phyloP scores from a whole-genome alignment of 2,888 invertebrate genomes.

The Diaperis boleti region DNA sequence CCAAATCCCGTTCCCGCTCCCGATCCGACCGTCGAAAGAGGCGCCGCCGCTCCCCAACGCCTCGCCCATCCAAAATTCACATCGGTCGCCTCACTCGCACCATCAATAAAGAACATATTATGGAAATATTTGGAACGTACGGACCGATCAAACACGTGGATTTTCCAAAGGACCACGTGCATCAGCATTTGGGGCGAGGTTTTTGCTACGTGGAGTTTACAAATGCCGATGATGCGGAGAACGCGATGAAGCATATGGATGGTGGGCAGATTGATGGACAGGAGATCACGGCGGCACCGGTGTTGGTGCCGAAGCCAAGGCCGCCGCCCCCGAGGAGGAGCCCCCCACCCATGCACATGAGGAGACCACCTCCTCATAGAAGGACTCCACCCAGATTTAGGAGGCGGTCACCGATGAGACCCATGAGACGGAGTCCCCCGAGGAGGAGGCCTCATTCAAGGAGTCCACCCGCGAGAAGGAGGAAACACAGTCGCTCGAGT shows the following conservation, averaged over 20 bases:
- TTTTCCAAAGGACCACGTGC: conserved; percentile 88
- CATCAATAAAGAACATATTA: conserved; percentile 89
- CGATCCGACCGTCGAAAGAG: conserved; percentile 75
- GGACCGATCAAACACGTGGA: conserved; percentile 90
- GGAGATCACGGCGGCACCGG: conserved; percentile 95
- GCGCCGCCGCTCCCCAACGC: conserved; percentile 89
- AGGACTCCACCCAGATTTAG: conserved; percentile 68
- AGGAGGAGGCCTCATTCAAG: conserved; percentile 72
- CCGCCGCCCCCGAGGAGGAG: conserved; percentile 70
- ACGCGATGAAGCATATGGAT: conserved; percentile 99
- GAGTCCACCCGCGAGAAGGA: conserved; percentile 73
- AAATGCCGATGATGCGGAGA: conserved; percentile 95
- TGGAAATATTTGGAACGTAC: conserved; percentile 92
- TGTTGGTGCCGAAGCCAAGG: conserved; percentile 82
- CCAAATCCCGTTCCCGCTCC: conserved; percentile 62
- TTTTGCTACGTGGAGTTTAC: conserved; percentile 97
- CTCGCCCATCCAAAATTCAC: conserved; percentile 93
- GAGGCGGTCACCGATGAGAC: conserved; percentile 62
- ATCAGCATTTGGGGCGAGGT: conserved; percentile 90
- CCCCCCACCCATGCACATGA: conserved; percentile 69
- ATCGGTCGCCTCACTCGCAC: conserved; percentile 93
- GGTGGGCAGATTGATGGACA: conserved; percentile 98
- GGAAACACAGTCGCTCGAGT: conserved; percentile 79
- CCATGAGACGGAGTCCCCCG: conserved; percentile 67
- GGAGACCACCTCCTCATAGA: conserved; percentile 71